phyloP scores from a whole-genome alignment of 2,797 vertebrate genomes.

The Propithecus deckenii region DNA sequence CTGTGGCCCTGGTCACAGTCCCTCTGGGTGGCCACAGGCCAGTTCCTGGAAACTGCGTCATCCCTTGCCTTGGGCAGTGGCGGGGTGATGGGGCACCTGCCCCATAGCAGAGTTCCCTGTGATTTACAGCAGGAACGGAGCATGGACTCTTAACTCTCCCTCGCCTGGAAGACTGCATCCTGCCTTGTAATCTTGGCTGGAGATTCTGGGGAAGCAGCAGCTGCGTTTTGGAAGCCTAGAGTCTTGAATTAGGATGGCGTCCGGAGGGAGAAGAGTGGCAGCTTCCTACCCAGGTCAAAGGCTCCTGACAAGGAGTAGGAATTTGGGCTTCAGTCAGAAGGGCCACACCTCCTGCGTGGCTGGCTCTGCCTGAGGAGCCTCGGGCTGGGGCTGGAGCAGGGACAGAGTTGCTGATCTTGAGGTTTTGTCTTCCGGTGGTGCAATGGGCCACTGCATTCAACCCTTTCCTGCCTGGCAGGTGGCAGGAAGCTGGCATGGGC shows the following conservation, averaged over 20 bases:
- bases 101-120: background rate
- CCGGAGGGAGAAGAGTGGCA: background rate
- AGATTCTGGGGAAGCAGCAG: background rate
- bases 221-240: constrained; percentile 22
- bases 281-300: background rate
- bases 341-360: background rate
- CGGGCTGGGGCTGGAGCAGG: background rate
- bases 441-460: background rate
- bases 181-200: constrained; percentile 12
- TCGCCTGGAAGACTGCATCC: constrained; percentile 25
- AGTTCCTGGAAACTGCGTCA: constrained; percentile 13
- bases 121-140: constrained; percentile 46
- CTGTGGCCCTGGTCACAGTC: background rate
- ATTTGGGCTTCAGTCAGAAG: background rate
- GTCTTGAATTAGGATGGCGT: background rate
- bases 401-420: background rate
- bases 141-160: background rate
- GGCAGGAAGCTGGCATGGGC: background rate
- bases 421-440: background rate
- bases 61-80: background rate
- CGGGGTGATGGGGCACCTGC: background rate
- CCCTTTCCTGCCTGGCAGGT: background rate
- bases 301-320: background rate
- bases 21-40: constrained; percentile 8
- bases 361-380: rapidly evolving